Conservation (phyloP, 2,888 invertebrate species). For the Cenopis cana region DNA sequence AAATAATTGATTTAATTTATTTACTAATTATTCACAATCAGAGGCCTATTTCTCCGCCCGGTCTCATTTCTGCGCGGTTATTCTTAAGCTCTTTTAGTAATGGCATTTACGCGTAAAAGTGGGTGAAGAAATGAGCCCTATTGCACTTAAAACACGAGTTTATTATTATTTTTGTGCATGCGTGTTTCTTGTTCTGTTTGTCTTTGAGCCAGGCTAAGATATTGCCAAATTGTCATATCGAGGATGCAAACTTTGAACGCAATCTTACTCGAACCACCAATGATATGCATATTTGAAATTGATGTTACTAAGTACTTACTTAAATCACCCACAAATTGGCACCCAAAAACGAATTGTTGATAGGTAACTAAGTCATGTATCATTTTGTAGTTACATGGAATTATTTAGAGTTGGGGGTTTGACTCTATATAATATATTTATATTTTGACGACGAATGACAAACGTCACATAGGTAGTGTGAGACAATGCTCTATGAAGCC, state of each 20-base stretch:
- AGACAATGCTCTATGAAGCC: too few relatives aligned
- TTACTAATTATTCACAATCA: background rate
- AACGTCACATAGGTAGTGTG: too few relatives aligned
- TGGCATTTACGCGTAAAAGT: background rate
- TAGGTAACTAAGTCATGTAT: too few relatives aligned
- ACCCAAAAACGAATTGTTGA: too few relatives aligned
- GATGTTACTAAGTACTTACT: background rate
- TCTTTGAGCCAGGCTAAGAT: background rate
- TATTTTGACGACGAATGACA: too few relatives aligned
- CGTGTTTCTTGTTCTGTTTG: background rate
- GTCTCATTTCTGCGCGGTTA: background rate
- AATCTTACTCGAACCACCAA: too few relatives aligned
- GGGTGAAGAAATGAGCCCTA: background rate
- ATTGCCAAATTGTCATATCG: background rate
- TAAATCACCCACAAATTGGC: too few relatives aligned
- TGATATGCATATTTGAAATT: background rate
- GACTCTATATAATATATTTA: too few relatives aligned
- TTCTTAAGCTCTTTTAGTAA: background rate
- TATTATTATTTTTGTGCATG: background rate
- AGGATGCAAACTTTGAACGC: background rate
- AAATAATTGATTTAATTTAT: slow-evolving; percentile 6
- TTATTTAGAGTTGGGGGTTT: too few relatives aligned
- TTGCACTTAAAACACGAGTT: background rate
- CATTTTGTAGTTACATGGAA: too few relatives aligned
- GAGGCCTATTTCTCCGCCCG: too few relatives aligned